Evolutionary conservation across 2,888 invertebrate genomes (phyloP), one percentile per base, ranked within the genome.

Genomic region (Macrophya annulata): DNA sequence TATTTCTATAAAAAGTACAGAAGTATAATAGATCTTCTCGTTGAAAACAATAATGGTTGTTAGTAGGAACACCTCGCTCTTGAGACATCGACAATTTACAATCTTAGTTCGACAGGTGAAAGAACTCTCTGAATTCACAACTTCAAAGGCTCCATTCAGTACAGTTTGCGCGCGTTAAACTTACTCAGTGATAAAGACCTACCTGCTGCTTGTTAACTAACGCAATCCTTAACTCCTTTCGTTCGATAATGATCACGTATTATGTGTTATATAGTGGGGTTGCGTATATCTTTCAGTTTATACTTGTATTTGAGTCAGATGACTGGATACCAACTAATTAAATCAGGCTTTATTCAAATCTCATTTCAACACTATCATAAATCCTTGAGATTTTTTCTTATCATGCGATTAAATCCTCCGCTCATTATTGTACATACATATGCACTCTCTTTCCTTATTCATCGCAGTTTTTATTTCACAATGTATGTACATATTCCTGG

Each of bases 31-130:
- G 5, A 17, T n/a, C 1, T 4, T 68, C 37, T 45, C 31, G 74
- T 45, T 25, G 25, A 48, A 74, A 68, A 37, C 37, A 37, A 68
- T 4, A 68, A 37, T 37, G 37, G 37, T 37, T 25, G 17, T 37
- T 37, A 6, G 4, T 15, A 48, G 48, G 37, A 68, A 37, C 68
- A n/a, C n/a, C n/a, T 55, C 55, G n/a, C 55, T 55, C 25, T 12
- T 6, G 68, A 68, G n/a, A 25, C 45, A 15, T 74, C 45, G 74
- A 48, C 74, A 74, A 74, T 45, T 45, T 43, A 21, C n/a, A 21
- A 43, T 43, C 21, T 43, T 37, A 1, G 48, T 77, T 77, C 77
- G 77, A 77, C 77, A 51, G 77, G 77, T 77, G 77, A 77, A 77
- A 45, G 51, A 51, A 77, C 77, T 77, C 77, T 37, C 9, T 17